phyloP scores from a whole-genome alignment of 2,113 vertebrate genomes.

The Corythaixoides concolor region DNA sequence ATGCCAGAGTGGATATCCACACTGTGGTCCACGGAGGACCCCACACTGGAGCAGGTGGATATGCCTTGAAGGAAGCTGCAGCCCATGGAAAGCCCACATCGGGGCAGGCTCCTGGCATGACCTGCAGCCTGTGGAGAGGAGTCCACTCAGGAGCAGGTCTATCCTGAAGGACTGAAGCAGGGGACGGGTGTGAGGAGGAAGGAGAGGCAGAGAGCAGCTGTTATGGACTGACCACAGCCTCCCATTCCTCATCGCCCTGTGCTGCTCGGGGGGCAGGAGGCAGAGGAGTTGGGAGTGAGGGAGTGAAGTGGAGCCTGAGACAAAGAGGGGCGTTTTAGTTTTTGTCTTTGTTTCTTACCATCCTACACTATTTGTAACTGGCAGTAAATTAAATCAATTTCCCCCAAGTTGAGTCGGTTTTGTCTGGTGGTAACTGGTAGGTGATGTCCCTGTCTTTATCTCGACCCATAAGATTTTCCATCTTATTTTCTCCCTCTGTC shows the following conservation, averaged over 20 bases:
- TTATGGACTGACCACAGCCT: not conserved
- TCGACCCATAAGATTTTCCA: not conserved
- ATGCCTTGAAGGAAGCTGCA: not conserved
- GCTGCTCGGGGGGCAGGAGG: accelerated
- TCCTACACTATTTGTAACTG: not conserved
- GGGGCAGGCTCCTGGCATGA: not conserved
- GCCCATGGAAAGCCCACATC: accelerated
- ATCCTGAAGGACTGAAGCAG: not conserved
- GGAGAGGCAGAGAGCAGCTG: not conserved
- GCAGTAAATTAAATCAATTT: not conserved
- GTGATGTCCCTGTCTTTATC: no score
- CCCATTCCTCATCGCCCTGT: not conserved
- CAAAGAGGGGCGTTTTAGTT: not conserved
- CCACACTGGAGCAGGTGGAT: not conserved
- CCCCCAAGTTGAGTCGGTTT: not conserved
- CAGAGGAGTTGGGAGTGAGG: not conserved
- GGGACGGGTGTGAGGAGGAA: not conserved
- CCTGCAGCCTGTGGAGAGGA: not conserved
- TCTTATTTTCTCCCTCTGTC: not conserved
- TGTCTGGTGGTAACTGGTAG: not conserved
- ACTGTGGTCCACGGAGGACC: not conserved
- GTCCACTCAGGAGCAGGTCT: not conserved
- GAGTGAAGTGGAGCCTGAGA: not conserved
- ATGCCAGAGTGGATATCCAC: accelerated
- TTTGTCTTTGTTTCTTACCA: not conserved